Evolutionary conservation across 2,888 invertebrate genomes (phyloP), one percentile per base, ranked within the genome.

Genomic region (Argyra leucocephala): DNA sequence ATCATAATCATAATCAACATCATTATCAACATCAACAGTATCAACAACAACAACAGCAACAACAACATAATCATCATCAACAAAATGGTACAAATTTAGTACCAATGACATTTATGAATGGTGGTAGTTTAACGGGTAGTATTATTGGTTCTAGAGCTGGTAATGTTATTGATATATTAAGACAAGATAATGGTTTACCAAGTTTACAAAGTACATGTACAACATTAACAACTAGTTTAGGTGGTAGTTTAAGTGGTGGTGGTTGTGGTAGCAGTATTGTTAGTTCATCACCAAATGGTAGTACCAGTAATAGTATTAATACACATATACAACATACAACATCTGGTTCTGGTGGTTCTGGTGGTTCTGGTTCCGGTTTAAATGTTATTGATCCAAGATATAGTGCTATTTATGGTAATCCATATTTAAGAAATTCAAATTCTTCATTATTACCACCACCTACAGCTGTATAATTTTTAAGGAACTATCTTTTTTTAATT

Each of bases 371-470:
- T 79, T 70, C 79, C 79, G 67, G 79, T 79, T 68, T 66, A 67
- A 10, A 6, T 26, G 31, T 61, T 61, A 26, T 91, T 57, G 91
- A 91, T 75, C 90, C 91, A 1, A 83, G 93, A 69, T 94, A 90
- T 77, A 92, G 91, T 63, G 93, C 94, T 57, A 89, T 91, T 9
- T 94, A 94, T 74, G 91, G 91, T 66, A 94, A 94, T 79, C 93
- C 93, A 1, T 93, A 93, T 78, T 81, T 93, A 69, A 83, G 93
- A 74, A 86, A 86, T 67, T 86, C 85, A 63, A 85, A 83, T 68
- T 83, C 79, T 67, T 77, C 78, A 68, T 75, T 80, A 76, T 78
- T 80, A 78, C 79, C 80, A 65, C 73, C 80, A 73, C 86, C 83
- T 75, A 85, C 82, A 66, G 61, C 61, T n/a, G 61, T 61, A 31